Base-by-base conservation (phyloP, 2,888 invertebrate genomes). In the Adelognathus sp. region DNA sequence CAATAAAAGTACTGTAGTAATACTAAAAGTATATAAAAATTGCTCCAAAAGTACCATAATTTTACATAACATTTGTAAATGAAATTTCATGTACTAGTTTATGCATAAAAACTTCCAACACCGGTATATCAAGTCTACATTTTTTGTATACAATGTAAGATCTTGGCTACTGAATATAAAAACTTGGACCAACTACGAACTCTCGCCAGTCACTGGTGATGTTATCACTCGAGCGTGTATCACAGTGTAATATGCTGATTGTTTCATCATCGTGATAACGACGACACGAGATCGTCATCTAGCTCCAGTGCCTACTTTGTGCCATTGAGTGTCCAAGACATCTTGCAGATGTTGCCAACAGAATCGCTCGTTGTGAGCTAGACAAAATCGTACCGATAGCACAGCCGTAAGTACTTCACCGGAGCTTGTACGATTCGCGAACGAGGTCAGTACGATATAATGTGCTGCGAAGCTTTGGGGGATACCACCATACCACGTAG, bases 361-460 rank as follows among this genome's bases (percentile, higher is more conserved):
- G 14, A 5, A 39, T 1, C 39, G 14, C 21, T 24, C n/a, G 21
- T 11, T 4, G 3, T 7, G 11, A 24, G n/a, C n/a, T n/a, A 11
- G 46, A 50, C 46, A 50, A 24, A 21, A n/a, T 50, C 11, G 46
- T 16, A 50, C 24, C 21, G n/a, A 50, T 4, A 21, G 46, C 46
- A 50, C 21, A 24, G 46, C 5, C n/a, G n/a, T n/a, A n/a, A n/a
- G n/a, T n/a, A n/a, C 4, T 50, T 21, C 24, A 11, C n/a, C 46
- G 46, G 46, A 67, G 60, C 27, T 50, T 66, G 66, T 60, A 39
- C 60, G 31, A 75, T 69, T 64, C 52, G 69, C 46, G 50, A 78
- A 73, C 69, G 78, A 78, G 78, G 73, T 78, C 73, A 73, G 69
- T 78, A 78, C 67, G n/a, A n/a, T 70, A 58, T 73, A 78, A 78